Base-by-base conservation (phyloP, 37 sponge, comb jelly and placozoan genomes). In the Beroe ovata region DNA sequence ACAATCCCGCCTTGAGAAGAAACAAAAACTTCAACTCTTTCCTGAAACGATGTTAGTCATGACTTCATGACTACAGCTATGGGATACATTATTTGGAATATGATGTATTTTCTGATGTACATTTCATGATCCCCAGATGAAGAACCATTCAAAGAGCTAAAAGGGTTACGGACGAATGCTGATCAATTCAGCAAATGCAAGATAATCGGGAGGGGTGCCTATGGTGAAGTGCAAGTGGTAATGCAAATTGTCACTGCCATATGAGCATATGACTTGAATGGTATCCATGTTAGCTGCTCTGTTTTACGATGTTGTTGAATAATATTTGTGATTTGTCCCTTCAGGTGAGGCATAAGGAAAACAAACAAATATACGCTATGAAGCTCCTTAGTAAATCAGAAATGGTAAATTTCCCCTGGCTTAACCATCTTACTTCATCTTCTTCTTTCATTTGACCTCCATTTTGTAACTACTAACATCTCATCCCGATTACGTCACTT, bases 201-300 rank as follows among this genome's bases (percentile, higher is more conserved):
- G 90, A 90, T 95, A 20, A 97, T 97, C 59, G 98, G 98, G 38
- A 69, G 98, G 60, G 98, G 98, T 64, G 98, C 98, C 29, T 97
- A 93, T 72, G 98, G 98, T n/a, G 95, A 97, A 88, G 98, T 97
- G 14, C 94, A 94, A 89, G 90, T 97, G 92, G 98, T 97, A 88
- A 66, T 23, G 8, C 8, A 6, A 18, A 6, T 62, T 62, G 26
- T 23, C n/a, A n/a, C n/a, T n/a, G n/a, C n/a, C n/a, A n/a, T n/a
- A n/a, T n/a, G n/a, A n/a, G n/a, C n/a, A n/a, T n/a, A n/a, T n/a
- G n/a, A n/a, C n/a, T n/a, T n/a, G n/a, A n/a, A n/a, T n/a, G n/a
- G n/a, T n/a, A n/a, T n/a, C n/a, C n/a, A n/a, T n/a, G n/a, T n/a
- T n/a, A n/a, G n/a, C n/a, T n/a, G n/a, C n/a, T n/a, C n/a, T n/a